Evolutionary conservation across 2,888 invertebrate genomes (phyloP).

Genomic region (Adela reaumurella): DNA sequence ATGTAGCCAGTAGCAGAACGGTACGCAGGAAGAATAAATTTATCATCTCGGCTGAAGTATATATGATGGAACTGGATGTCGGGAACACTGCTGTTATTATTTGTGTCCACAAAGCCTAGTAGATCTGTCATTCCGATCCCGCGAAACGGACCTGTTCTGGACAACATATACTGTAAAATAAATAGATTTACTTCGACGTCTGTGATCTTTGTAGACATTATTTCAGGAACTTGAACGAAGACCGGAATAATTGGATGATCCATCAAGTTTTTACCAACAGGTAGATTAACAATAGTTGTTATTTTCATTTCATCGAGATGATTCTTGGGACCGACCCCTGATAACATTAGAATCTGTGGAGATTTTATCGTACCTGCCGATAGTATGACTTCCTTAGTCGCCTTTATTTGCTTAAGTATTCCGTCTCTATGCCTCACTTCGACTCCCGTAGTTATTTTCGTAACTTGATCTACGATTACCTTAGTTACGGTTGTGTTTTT

Average conservation of each 20-base stretch:
- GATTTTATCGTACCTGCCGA: conserved; percentile 47
- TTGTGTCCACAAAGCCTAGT: conserved; percentile 48
- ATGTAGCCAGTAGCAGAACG: conserved; percentile 22
- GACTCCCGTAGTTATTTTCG: conserved; percentile 34
- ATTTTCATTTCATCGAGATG: conserved; percentile 30
- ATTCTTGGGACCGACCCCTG: conserved; percentile 43
- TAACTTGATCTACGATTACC: conserved; percentile 40
- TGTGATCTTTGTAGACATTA: conserved; percentile 15
- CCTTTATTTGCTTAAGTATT: conserved; percentile 21
- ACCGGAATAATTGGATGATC: conserved; percentile 39
- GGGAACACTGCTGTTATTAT: conserved; percentile 33
- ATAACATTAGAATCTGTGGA: conserved; percentile 47
- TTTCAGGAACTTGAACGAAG: conserved; percentile 19
- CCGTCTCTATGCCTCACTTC: conserved; percentile 28
- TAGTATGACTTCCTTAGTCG: conserved; percentile 43
- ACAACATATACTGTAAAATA: conserved; percentile 41
- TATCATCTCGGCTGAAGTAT: conserved; percentile 21
- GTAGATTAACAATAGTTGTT: conserved; percentile 26
- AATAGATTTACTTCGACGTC: conserved; percentile 20
- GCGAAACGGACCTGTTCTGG: conserved; percentile 39
- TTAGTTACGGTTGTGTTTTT: conserved; percentile 48
- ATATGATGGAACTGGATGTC: conserved; percentile 47
- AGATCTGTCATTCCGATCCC: conserved; percentile 38
- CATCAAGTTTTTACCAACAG: conserved; percentile 49
- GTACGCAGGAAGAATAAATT: conserved; percentile 16